Evolutionary conservation across 2,797 vertebrate species (phyloP), one percentile per base, ranked within the genome.

Genomic region (Hoplostethus mediterraneus): DNA sequence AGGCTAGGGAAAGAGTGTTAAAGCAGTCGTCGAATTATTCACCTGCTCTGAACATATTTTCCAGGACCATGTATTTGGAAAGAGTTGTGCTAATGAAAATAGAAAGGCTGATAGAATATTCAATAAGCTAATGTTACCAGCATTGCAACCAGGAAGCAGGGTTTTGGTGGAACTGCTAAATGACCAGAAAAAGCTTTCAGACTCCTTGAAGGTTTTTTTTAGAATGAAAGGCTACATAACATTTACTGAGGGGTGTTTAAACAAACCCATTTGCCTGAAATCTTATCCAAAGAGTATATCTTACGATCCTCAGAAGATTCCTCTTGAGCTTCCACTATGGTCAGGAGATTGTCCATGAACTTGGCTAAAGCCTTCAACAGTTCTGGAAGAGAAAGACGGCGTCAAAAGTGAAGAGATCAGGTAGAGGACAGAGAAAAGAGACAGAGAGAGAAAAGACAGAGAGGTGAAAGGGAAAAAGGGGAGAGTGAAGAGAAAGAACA

Each of bases 271-370:
- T 42, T 10, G 8, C 40, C 10, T n/a, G 2, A 42, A 42, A 42
- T 10, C 8, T 6, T 38, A 38, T 38, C 36, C 28, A 28, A 5
- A 42, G 3, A 42, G 8, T 10, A 1, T 10, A 42, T 42, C 40
- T 42, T 42, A 12, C 10, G 8, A 10, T 42, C 12, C 11, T 44
- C 11, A 44, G 42, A 13, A 13, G 42, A 13, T 44, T 44, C 42
- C 11, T 13, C 11, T 44, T 44, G 13, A 44, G 3, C 42, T 45
- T 63, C 17, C 6, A 67, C 1, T 1, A 56, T 36, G n/a, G 48
- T 54, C 25, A 71, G 66, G 30, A 74, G 60, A 30, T 72, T 45
- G 21, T 79, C 33, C 17, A 45, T 28, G 65, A 77, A 62, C 25
- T 16, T 61, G 6, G 10, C n/a, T 38, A 65, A 28, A 1, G 1